A percentile compares a stretch with the other conserved stretches of the same genome.
Evolutionary conservation across 2,888 invertebrate genomes (phyloP).

Genomic region (Agrypnus murinus): DNA sequence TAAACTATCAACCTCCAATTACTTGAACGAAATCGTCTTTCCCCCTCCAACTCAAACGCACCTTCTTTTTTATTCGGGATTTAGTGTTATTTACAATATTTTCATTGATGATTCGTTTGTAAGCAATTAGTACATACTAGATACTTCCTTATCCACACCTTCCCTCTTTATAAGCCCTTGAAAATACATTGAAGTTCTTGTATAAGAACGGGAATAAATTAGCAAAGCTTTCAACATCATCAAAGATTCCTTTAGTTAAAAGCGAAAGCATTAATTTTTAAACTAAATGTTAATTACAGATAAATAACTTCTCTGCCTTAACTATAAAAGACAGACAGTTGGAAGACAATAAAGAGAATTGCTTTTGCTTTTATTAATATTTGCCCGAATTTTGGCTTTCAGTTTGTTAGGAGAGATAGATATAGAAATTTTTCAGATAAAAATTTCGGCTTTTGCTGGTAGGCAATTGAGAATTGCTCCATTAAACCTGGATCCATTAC

Average conservation of each 20-base stretch:
- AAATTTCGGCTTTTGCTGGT: not conserved
- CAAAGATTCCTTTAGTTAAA: slow-evolving; percentile 13
- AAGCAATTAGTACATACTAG: too few species aligned
- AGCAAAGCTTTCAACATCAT: slow-evolving; percentile 15
- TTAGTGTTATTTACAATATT: too few species aligned
- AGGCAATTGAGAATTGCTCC: slow-evolving; percentile 11
- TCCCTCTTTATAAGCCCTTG: too few species aligned
- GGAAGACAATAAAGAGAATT: not conserved
- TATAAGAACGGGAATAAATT: slow-evolving; percentile 16
- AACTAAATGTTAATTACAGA: slow-evolving; percentile 24
- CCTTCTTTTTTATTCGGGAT: too few species aligned
- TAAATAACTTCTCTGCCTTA: slow-evolving; percentile 14
- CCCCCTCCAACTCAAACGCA: too few species aligned
- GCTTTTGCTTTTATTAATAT: not conserved
- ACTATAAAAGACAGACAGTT: slow-evolving; percentile 2
- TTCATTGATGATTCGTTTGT: too few species aligned
- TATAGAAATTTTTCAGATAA: not conserved
- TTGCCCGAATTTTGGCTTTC: not conserved
- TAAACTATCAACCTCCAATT: slow-evolving; percentile 29
- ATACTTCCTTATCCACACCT: too few species aligned
- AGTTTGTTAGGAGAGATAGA: not conserved
- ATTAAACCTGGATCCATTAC: slow-evolving; percentile 40
- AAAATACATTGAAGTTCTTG: slow-evolving; percentile 5
- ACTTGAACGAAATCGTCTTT: not conserved
- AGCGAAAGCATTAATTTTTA: slow-evolving; percentile 25